Evolutionary conservation across 2,113 vertebrate species (phyloP).

Genomic region (Tyrannus savana): DNA sequence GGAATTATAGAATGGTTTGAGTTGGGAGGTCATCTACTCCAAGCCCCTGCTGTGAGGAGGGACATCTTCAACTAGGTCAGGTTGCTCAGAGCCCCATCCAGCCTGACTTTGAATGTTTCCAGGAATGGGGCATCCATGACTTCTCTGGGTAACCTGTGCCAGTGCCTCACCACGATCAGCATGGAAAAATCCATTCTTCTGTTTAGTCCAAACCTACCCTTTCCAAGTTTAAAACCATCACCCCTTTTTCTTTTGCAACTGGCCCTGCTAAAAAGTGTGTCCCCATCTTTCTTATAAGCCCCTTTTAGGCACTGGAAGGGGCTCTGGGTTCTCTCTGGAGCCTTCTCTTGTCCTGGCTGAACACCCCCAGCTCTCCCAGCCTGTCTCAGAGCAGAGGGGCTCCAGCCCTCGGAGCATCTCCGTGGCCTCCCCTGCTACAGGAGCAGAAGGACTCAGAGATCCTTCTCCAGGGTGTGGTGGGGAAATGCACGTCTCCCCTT

Average conservation of each 20-base stretch:
- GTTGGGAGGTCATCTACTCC: neutral
- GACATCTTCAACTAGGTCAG: neutral
- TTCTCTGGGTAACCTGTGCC: neutral
- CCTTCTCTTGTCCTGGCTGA: neutral
- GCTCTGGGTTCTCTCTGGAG: accelerated
- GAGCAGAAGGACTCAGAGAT: neutral
- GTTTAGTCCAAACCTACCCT: accelerated
- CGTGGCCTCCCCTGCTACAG: accelerated
- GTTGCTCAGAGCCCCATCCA: neutral
- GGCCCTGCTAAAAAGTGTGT: neutral
- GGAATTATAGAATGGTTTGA: neutral
- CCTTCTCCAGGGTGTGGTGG: neutral
- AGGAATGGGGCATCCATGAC: neutral
- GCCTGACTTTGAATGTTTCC: neutral
- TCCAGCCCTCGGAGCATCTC: neutral
- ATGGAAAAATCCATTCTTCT: neutral
- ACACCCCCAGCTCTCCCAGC: neutral
- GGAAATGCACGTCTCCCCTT: neutral
- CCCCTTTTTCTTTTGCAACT: neutral
- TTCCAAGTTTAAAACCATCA: accelerated
- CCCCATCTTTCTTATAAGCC: neutral
- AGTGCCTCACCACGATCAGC: accelerated
- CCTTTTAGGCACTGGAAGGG: accelerated
- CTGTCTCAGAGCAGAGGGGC: neutral
- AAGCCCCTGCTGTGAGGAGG: accelerated